Conservation (phyloP, 1,140 invertebrate species). For the Aphelinus atriplicis region DNA sequence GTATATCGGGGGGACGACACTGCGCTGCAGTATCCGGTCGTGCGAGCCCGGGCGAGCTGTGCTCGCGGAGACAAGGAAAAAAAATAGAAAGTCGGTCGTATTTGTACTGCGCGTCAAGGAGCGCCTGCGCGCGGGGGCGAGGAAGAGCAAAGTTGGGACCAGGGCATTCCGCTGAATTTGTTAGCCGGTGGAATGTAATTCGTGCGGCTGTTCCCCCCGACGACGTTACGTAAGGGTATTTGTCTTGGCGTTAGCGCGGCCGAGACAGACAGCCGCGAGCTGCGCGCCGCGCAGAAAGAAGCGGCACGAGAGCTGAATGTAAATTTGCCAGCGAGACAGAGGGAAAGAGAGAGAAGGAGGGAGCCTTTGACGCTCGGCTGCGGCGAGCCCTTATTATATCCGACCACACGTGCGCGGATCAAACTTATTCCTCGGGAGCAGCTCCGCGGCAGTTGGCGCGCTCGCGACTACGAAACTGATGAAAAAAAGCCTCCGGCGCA, state of each 20-base stretch:
- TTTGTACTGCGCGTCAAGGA: too few species aligned
- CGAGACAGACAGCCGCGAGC: neutral
- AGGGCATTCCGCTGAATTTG: conserved; percentile 13
- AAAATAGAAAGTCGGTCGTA: too few species aligned
- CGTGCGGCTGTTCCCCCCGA: neutral
- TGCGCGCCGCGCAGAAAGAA: neutral
- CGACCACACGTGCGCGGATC: neutral
- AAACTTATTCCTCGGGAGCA: conserved; percentile 7
- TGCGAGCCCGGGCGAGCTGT: too few species aligned
- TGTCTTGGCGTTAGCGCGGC: conserved; percentile 20
- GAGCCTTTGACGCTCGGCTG: too few species aligned
- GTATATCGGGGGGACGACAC: too few species aligned
- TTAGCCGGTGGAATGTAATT: conserved; percentile 28
- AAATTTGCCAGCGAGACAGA: conserved; percentile 3
- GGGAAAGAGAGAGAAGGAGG: too few species aligned
- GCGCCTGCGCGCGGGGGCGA: too few species aligned
- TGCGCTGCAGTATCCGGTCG: too few species aligned
- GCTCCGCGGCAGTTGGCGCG: neutral
- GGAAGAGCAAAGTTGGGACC: too few species aligned
- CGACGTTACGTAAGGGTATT: neutral
- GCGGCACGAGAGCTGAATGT: conserved; percentile 16
- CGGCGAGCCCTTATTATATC: too few species aligned
- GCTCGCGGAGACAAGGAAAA: too few species aligned
- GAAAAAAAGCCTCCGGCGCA: neutral
- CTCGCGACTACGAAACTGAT: neutral